Evolutionary conservation across 2,888 invertebrate genomes (phyloP), one percentile per base, ranked within the genome.

Genomic region (Ophion costatus): DNA sequence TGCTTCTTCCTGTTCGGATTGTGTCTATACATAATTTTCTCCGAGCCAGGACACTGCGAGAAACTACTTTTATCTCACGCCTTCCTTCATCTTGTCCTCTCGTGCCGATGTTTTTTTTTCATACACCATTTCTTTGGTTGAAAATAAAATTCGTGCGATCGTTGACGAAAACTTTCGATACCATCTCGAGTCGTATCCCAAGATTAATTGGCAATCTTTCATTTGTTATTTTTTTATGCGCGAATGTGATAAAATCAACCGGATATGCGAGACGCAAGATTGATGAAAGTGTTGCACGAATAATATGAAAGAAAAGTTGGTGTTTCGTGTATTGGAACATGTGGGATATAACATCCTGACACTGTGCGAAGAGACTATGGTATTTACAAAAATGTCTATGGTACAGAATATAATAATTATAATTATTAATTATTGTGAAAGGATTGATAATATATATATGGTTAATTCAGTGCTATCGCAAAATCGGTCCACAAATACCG

Each of bases 1-100:
- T 29, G 45, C 56, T 71, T 73, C 45, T 71, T 84, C 80, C 85
- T 85, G 71, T 61, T 77, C 85, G 86, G 56, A 79, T 75, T 77
- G 69, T 66, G 56, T 61, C 22, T 69, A 67, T 51, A 59, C 57
- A 38, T 14, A 59, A 57, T 76, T 80, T 81, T 63, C 81, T n/a
- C 42, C 42, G 22, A 51, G 63, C 29, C 61, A 63, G 33, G n/a
- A 69, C 63, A 78, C 70, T 84, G 81, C 84, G 61, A 73, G 78
- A 69, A 78, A 73, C 73, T 74, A 66, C 67, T 67, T 73, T 73
- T 80, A 66, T 78, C 83, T 79, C 78, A 77, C 76, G 79, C 78
- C 61, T 74, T 74, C 74, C 42, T 63, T 61, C 74, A 24, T 61
- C 74, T 24, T 74, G 24, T 74, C 74, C 45, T 61, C 38, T 45